Base-by-base conservation (phyloP, 2,113 vertebrate genomes). In the Maccullochella peelii region DNA sequence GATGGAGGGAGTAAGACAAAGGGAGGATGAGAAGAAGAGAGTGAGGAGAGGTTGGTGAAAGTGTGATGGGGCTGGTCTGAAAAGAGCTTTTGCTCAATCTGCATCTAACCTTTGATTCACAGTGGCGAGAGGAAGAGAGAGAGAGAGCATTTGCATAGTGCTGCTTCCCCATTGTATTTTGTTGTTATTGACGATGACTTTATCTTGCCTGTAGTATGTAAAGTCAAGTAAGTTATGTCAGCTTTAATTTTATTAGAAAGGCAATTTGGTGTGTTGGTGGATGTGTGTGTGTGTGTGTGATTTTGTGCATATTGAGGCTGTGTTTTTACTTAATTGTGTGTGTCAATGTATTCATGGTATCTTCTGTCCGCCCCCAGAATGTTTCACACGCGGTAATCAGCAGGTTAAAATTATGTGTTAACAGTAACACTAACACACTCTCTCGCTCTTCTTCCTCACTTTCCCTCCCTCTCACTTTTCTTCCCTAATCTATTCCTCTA, bases 361-460 rank as follows among this genome's bases (percentile, higher is more conserved):
- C 30, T 57, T 55, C 14, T 33, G 62, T 47, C 52, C 18, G 38
- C 27, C 55, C 73, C 25, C 30, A 62, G 27, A 42, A 27, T 44
- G 23, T 55, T 42, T 55, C 18, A 18, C 33, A 70, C 67, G 59
- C 25, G 5, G 23, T 77, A 69, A 78, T 84, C 73, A 88, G 77
- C 30, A 81, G 73, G 77, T 81, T 62, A 84, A 81, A 84, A 84
- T 81, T 0, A 84, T 36, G 77, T 84, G 81, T 73, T 80, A 77
- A 80, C 33, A 38, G 44, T 15, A 42, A 14, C 4, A 12, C 12
- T 50, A 16, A 49, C 55, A 55, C 27, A 40, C 42, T 21, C 54
- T 47, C 58, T 16, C 54, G 30, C 65, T 44, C 40, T 49, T 14
- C 15, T 27, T 11, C n/a, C 40, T 30, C 21, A 8, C 16, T 49